Percentiles rank a stretch among this genome's conserved stretches.
These are phyloP conservation scores for Falco biarmicus DNA, from an alignment of 2,797 vertebrate species.

Conservation along the genomic window DNA sequence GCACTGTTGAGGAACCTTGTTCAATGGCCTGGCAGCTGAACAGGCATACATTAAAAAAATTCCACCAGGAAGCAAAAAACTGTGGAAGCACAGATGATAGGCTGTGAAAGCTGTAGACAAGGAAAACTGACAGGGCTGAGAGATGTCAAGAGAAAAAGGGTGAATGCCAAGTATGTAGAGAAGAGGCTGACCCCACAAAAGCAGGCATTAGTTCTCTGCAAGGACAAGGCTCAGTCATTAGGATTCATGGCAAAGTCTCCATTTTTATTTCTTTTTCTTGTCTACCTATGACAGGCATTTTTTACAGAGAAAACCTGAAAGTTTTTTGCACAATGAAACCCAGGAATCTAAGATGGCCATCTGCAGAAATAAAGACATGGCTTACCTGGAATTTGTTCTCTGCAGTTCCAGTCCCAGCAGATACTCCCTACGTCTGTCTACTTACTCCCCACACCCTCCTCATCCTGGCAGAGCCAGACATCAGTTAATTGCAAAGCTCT, in stretches of 20 bases:
- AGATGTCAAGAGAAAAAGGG: not conserved
- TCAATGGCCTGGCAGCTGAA: not conserved
- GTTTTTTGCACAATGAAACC: not conserved
- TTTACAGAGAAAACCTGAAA: not conserved
- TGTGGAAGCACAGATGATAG: not conserved
- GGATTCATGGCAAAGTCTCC: not conserved
- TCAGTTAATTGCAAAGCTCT: not conserved
- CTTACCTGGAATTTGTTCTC: not conserved
- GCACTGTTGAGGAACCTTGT: not conserved
- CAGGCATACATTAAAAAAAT: not conserved
- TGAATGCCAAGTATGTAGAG: not conserved
- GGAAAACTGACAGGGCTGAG: not conserved
- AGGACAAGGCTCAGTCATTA: not conserved
- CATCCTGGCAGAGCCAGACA: not conserved
- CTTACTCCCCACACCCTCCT: not conserved
- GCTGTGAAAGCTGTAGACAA: not conserved
- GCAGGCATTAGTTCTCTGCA: not conserved
- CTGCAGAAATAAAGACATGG: not conserved
- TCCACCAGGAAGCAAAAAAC: not conserved
- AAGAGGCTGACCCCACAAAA: not conserved
- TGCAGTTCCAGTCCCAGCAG: not conserved
- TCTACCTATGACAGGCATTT: not conserved
- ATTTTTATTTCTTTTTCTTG: not conserved
- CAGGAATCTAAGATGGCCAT: not conserved
- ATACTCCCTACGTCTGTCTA: not conserved